These are phyloP conservation scores for Fopius arisanus DNA, from an alignment of 1,140 invertebrate species.

Conservation along the genomic window DNA sequence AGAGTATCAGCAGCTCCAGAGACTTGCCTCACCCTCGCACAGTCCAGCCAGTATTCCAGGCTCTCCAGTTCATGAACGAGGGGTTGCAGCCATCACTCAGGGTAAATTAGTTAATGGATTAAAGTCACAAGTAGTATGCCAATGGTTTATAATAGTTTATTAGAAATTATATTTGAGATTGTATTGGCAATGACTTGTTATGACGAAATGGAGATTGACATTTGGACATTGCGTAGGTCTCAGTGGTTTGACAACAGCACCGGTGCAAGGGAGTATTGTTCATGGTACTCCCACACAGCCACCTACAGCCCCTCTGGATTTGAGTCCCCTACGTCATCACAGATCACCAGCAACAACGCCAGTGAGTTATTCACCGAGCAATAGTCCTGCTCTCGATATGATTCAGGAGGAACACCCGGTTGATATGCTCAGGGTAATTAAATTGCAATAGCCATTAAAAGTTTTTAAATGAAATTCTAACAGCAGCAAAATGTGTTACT, in stretches of 20 bases:
- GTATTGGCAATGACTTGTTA: too few species aligned
- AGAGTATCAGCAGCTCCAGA: conserved; percentile 77
- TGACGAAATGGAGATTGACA: neutral
- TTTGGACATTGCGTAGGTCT: conserved; percentile 44
- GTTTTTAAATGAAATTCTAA: too few species aligned
- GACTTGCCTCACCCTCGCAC: conserved; percentile 63
- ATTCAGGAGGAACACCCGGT: conserved; percentile 82
- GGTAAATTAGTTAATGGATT: conserved; percentile 66
- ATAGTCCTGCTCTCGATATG: conserved; percentile 80
- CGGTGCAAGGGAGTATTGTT: conserved; percentile 61
- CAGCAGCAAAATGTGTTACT: neutral
- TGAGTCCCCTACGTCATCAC: conserved; percentile 61
- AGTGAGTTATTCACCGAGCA: conserved; percentile 64
- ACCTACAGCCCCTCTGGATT: conserved; percentile 58
- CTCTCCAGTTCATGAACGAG: conserved; percentile 74
- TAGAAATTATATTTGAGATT: too few species aligned
- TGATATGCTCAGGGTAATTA: conserved; percentile 61
- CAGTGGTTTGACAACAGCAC: conserved; percentile 59
- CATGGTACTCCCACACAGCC: conserved; percentile 63
- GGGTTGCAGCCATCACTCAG: conserved; percentile 78
- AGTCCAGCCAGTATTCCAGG: conserved; percentile 69
- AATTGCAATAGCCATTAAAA: too few species aligned
- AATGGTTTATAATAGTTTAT: too few species aligned
- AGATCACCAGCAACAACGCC: conserved; percentile 64
- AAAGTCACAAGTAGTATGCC: too few species aligned